Base-by-base conservation (phyloP, 1,140 invertebrate species). In the Notospermus geniculatus region DNA sequence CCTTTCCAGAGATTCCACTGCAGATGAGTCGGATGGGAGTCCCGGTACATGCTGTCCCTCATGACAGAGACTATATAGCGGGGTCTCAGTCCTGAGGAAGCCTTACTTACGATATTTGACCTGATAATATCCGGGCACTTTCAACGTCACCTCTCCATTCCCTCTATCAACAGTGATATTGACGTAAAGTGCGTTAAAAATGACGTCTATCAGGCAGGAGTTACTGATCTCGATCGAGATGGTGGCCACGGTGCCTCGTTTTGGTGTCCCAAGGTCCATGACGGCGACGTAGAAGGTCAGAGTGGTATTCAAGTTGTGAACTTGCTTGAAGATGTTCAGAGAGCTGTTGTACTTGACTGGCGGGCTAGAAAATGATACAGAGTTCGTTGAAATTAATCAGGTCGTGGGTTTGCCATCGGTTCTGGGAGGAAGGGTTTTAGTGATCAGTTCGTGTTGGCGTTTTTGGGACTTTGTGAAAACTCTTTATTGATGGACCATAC, bases 191-290 rank as follows among this genome's bases (percentile, higher is more conserved):
- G 41, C 17, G 25, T 68, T 54, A 65, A 64, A 73, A 4, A 64
- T 28, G 15, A 64, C 71, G 56, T 56, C 61, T 2, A 72, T 46
- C 13, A 72, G 59, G 58, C 71, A 72, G 0, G 68, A 68, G 53
- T 70, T 72, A 55, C 64, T 67, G 0, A 72, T 29, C 11, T 50
- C 52, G 2, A 72, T 27, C 11, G 54, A 39, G 27, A 71, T 57
- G 17, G 32, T 59, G 11, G 66, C 67, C 11, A 28, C 57, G 9
- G 69, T 57, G 2, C 71, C 71, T 1, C 69, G 54, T 19, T 36
- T 7, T 15, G 71, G 71, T 23, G 46, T 57, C 2, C 71, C 71
- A 13, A 55, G 45, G 41, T 72, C 71, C 17, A 68, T 59, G 13
- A 64, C 67, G 15, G 66, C 58, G 17, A 64, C 54, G 9, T 50